phyloP scores from a whole-genome alignment of 2,113 vertebrate genomes.

The Macaca fascicularis region T2T-MFA8v1.1 NC_088394.1:53265501-53266000 shows the following conservation, averaged over 20 bases:
- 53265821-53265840: slow-evolving; percentile 61
- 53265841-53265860: slow-evolving; percentile 1
- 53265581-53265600: slow-evolving; percentile 49
- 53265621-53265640: slow-evolving; percentile 40
- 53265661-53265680: slow-evolving; percentile 63
- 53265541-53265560: slow-evolving; percentile 31
- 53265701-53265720: slow-evolving; percentile 40
- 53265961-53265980: neutral
- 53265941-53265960: neutral
- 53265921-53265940: neutral
- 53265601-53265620: slow-evolving; percentile 38
- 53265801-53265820: slow-evolving; percentile 25
- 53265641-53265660: slow-evolving; percentile 1
- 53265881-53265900: neutral
- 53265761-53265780: slow-evolving; percentile 59
- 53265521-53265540: slow-evolving; percentile 51
- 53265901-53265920: neutral
- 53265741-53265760: slow-evolving; percentile 61
- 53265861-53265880: neutral
- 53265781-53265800: slow-evolving; percentile 58
- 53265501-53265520: slow-evolving; percentile 30
- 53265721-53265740: slow-evolving; percentile 44
- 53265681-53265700: slow-evolving; percentile 32
- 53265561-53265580: neutral
- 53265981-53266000: neutral